Conservation (phyloP, 1,140 invertebrate species). For the Cyphomyrmex costatus region DNA sequence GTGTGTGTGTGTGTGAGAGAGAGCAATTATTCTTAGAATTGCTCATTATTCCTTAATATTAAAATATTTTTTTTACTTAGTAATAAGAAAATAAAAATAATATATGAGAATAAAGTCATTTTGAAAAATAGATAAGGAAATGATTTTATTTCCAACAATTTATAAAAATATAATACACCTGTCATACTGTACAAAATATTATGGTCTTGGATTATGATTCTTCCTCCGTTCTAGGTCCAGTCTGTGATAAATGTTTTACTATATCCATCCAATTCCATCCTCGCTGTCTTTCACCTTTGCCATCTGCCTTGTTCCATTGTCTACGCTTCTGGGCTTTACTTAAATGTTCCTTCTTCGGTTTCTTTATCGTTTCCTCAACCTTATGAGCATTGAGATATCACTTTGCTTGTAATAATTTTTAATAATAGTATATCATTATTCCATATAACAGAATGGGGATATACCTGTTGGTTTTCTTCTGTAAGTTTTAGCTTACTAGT, state of each 20-base stretch:
- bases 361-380: slow-evolving; percentile 85
- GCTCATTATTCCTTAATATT: slow-evolving; percentile 44
- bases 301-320: slow-evolving; percentile 94
- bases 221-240: slow-evolving; percentile 88
- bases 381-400: not conserved
- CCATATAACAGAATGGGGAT: not conserved
- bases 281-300: slow-evolving; percentile 93
- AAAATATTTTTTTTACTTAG: slow-evolving; percentile 32
- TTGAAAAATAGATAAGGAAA: slow-evolving; percentile 64
- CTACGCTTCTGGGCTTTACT: slow-evolving; percentile 97
- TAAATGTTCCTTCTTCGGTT: slow-evolving; percentile 93
- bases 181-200: slow-evolving; percentile 78
- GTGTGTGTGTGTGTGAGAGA: too few species aligned
- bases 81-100: not conserved
- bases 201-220: slow-evolving; percentile 78
- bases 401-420: not conserved
- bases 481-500: slow-evolving; percentile 79
- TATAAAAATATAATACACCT: slow-evolving; percentile 80
- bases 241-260: slow-evolving; percentile 97
- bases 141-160: slow-evolving; percentile 77
- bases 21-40: slow-evolving; percentile 34
- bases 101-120: slow-evolving; percentile 57
- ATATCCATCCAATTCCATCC: slow-evolving; percentile 98
- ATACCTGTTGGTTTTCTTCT: slow-evolving; percentile 76
- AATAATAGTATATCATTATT: not conserved